phyloP scores from a whole-genome alignment of 2,797 vertebrate genomes.

The Pampus argenteus region DNA sequence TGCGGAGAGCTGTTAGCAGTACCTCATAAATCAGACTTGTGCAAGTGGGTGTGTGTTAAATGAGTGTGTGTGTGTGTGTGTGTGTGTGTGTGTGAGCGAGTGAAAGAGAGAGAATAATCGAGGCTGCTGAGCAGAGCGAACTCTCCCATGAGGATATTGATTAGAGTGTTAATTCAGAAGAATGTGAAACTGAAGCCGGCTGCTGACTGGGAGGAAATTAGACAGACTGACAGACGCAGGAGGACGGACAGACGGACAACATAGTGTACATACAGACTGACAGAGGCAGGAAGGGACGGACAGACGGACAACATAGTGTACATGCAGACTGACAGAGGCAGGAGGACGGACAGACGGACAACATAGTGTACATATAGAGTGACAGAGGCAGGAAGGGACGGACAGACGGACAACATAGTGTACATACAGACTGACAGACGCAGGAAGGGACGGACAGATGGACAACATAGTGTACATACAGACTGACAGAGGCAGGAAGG shows the following conservation, averaged over 20 bases:
- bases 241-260: slow-evolving; percentile 29
- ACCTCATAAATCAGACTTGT: slow-evolving; percentile 76
- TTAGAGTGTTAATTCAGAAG: slow-evolving; percentile 81
- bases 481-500: slow-evolving; percentile 50
- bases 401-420: slow-evolving; percentile 12
- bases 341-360: too few relatives aligned
- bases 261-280: background rate
- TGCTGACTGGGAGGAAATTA: slow-evolving; percentile 74
- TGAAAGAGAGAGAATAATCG: slow-evolving; percentile 64
- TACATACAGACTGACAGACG: slow-evolving; percentile 5
- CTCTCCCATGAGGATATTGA: slow-evolving; percentile 79
- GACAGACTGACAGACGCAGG: slow-evolving; percentile 59
- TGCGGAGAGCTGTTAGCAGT: slow-evolving; percentile 75
- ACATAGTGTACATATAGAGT: slow-evolving; percentile 46
- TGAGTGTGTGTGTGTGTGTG: slow-evolving; percentile 37
- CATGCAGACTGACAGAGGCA: slow-evolving; percentile 55
- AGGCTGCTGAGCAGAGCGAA: slow-evolving; percentile 67
- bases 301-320: slow-evolving; percentile 28
- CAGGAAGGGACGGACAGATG: too few relatives aligned
- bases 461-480: slow-evolving; percentile 20
- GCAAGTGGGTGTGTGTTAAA: slow-evolving; percentile 60
- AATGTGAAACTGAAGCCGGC: slow-evolving; percentile 71
- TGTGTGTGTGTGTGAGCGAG: slow-evolving; percentile 15
- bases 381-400: slow-evolving; percentile 33
- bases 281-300: background rate